These are phyloP conservation scores for Apis florea DNA, from an alignment of 1,140 invertebrate genomes.

Conservation along the genomic window DNA sequence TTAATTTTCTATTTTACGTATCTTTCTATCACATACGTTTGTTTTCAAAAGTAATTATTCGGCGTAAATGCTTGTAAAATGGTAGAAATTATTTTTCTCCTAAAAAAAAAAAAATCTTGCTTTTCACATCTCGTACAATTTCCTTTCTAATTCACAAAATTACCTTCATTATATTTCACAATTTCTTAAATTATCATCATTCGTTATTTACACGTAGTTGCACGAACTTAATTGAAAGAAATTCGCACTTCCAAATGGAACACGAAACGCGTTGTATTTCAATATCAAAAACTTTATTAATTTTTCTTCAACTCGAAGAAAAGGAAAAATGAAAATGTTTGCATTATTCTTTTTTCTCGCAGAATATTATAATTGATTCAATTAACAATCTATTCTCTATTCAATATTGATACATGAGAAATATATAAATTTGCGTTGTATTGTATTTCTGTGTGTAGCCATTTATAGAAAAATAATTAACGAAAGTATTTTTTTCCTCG, in stretches of 20 bases:
- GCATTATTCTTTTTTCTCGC: background rate
- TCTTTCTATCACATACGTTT: too few relatives aligned
- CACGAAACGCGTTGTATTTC: background rate
- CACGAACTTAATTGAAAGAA: too few relatives aligned
- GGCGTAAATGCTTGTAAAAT: too few relatives aligned
- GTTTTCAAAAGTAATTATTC: too few relatives aligned
- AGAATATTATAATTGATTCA: background rate
- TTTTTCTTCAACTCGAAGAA: too few relatives aligned
- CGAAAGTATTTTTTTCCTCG: constrained; percentile 27
- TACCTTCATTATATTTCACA: background rate
- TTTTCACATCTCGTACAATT: background rate
- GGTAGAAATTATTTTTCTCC: background rate
- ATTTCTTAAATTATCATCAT: background rate
- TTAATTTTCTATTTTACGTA: too few relatives aligned
- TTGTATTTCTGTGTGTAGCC: background rate
- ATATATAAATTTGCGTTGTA: background rate
- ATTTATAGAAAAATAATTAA: constrained; percentile 32
- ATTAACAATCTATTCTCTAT: background rate
- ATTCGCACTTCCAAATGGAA: too few relatives aligned
- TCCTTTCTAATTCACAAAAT: background rate
- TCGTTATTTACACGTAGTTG: background rate
- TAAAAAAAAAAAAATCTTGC: background rate
- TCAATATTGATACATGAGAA: background rate
- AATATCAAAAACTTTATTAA: background rate
- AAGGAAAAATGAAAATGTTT: background rate